Percentiles rank a stretch among this genome's conserved stretches.
Conservation (phyloP, 1,140 invertebrate genomes). For the Bombus consobrinus region DNA sequence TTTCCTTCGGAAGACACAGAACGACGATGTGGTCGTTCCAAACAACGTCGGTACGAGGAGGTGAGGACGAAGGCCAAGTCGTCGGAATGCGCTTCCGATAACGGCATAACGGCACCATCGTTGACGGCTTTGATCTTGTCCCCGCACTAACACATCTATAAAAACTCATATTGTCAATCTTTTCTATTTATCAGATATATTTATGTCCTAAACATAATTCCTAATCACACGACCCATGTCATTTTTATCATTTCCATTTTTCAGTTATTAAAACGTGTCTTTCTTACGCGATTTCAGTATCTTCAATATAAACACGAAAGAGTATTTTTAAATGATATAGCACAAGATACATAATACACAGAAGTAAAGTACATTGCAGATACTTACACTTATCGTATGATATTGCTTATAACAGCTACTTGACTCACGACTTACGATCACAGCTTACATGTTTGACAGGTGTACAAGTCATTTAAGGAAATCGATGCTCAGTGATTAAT, state of each 20-base stretch:
- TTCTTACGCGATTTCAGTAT: neutral
- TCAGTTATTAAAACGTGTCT: neutral
- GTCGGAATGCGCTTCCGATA: constrained; percentile 46
- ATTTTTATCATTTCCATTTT: neutral
- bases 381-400: neutral
- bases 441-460: constrained; percentile 25
- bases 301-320: neutral
- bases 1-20: constrained; percentile 65
- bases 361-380: neutral
- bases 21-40: constrained; percentile 36
- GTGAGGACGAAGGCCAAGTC: constrained; percentile 51
- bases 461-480: constrained; percentile 16
- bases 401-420: neutral
- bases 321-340: neutral
- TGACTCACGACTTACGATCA: neutral
- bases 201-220: neutral
- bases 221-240: neutral
- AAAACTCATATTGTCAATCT: neutral
- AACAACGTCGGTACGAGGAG: constrained; percentile 56
- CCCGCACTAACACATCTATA: neutral
- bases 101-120: constrained; percentile 44
- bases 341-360: neutral
- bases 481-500: neutral
- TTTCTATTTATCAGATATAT: constrained; percentile 15
- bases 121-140: constrained; percentile 36